A percentile compares a stretch with the other conserved stretches of the same genome.
These are phyloP conservation scores for Cabera pusaria DNA, from an alignment of 2,888 invertebrate species.

Conservation along the genomic window DNA sequence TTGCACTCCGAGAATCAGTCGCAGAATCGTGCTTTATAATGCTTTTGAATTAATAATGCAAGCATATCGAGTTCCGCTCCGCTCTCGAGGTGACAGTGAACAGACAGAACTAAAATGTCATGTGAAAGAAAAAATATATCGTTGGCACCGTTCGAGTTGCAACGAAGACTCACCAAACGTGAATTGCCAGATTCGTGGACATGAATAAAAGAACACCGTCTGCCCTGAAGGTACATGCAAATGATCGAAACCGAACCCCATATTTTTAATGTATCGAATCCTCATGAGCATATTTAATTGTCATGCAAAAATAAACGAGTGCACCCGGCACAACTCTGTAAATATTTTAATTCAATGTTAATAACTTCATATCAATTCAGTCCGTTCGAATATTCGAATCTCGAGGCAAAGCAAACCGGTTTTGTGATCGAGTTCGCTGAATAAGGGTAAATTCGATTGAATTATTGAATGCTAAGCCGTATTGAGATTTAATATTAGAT, in stretches of 20 bases:
- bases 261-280: constrained; percentile 47
- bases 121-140: constrained; percentile 52
- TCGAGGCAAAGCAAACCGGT: constrained; percentile 49
- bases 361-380: constrained; percentile 62
- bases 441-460: constrained; percentile 50
- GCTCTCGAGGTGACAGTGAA: constrained; percentile 39
- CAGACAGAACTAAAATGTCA: constrained; percentile 48
- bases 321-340: constrained; percentile 57
- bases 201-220: constrained; percentile 67
- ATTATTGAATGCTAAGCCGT: constrained; percentile 50
- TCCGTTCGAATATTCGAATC: constrained; percentile 35
- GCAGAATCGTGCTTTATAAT: constrained; percentile 35
- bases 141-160: constrained; percentile 54
- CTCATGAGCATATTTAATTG: constrained; percentile 62
- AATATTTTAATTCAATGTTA: constrained; percentile 73
- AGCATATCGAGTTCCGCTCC: constrained; percentile 41
- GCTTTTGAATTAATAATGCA: constrained; percentile 40
- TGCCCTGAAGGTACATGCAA: constrained; percentile 61
- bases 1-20: constrained; percentile 10
- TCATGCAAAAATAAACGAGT: constrained; percentile 70
- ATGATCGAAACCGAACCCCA: constrained; percentile 54
- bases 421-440: constrained; percentile 31
- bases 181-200: constrained; percentile 66
- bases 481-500: constrained; percentile 52
- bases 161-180: constrained; percentile 61